Base-by-base conservation (phyloP, 2,797 vertebrate species). In the Esox lucius region DNA sequence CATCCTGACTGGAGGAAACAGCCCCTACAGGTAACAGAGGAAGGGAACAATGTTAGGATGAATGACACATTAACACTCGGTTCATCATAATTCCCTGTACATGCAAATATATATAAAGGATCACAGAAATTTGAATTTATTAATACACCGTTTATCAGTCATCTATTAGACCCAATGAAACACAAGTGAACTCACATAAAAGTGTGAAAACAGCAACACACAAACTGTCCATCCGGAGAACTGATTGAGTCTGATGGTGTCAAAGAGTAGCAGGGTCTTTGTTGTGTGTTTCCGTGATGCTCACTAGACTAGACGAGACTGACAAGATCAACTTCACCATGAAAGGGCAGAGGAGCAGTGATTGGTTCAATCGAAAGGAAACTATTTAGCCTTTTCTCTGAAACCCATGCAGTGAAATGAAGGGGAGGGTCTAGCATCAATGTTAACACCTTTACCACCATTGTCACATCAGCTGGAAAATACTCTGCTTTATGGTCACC, bases 301-400 rank as follows among this genome's bases (percentile, higher is more conserved):
- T 12, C 66, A 35, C 7, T 12, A n/a, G n/a, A n/a, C n/a, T n/a
- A n/a, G n/a, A n/a, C n/a, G n/a, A n/a, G n/a, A n/a, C n/a, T n/a
- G n/a, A n/a, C n/a, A n/a, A 12, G 16, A 22, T 22, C 4, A 3
- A n/a, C 35, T 13, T 17, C 5, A 68, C 66, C 35, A 68, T 68
- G 9, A 68, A 68, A 68, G 66, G 66, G 16, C 67, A 68, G 22
- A 24, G 19, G 67, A 46, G 39, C 67, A 31, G 56, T 42, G 64
- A 71, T 75, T 80, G 71, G 68, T 74, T 78, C 48, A 53, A 49
- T 56, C 42, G 53, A 59, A 22, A 74, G 77, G 71, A 74, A 76
- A 42, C 5, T 68, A 42, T 56, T 17, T 5, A 33, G n/a, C 39
- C 39, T 15, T 11, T 15, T 17, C 31, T 68, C 42, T 62, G 59